Evolutionary conservation across 2,797 vertebrate genomes (phyloP).

Genomic region (Acanthurus leucopareius): DNA sequence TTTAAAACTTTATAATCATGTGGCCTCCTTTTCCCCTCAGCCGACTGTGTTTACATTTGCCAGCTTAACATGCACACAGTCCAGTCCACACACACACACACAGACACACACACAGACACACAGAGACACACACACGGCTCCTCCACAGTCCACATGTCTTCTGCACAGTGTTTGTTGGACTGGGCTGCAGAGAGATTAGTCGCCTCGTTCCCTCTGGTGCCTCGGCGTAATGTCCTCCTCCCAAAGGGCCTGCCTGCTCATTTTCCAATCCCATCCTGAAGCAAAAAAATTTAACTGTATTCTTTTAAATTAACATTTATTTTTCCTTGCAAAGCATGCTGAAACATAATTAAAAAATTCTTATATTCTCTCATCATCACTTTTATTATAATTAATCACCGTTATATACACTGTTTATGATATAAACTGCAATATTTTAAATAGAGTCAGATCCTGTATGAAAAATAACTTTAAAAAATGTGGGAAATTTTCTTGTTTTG

Average conservation of each 20-base stretch:
- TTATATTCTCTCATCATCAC: neutral
- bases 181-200: conserved; percentile 76
- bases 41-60: conserved; percentile 75
- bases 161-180: conserved; percentile 65
- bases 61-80: conserved; percentile 72
- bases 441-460: neutral
- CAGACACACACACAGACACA: conserved; percentile 39
- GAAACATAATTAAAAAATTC: neutral
- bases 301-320: conserved; percentile 36
- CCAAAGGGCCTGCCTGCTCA: conserved; percentile 46
- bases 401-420: too few species aligned
- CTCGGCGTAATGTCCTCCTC: conserved; percentile 49
- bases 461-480: neutral
- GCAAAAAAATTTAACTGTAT: conserved; percentile 2
- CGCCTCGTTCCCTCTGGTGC: conserved; percentile 66
- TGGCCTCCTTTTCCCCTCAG: conserved; percentile 51
- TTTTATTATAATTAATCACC: neutral
- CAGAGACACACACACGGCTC: conserved; percentile 43
- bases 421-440: neutral
- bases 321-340: neutral
- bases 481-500: fast-evolving
- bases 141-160: conserved; percentile 64
- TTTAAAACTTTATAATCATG: conserved; percentile 79
- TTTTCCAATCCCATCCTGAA: conserved; percentile 33
- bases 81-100: conserved; percentile 63